Conservation (phyloP, 2,888 invertebrate genomes). For the Litoditis marina region DNA sequence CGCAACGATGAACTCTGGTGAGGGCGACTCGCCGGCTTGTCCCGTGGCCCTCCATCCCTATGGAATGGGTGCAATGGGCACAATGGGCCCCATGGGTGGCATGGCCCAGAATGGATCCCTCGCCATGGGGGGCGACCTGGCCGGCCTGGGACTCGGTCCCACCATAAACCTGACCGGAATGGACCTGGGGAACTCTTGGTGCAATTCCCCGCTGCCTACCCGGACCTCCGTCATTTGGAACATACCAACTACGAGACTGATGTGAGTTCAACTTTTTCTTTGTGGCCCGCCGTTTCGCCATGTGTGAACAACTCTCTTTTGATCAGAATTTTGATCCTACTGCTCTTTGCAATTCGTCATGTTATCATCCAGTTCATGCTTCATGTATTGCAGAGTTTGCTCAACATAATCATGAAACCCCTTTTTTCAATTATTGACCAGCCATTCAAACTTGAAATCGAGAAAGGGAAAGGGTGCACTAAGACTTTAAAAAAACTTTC, state of each 20-base stretch:
- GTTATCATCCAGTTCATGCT: neutral
- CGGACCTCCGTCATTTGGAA: constrained; percentile 8
- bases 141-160: constrained; percentile 1
- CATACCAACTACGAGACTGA: constrained; percentile 10
- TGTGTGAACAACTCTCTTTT: constrained; percentile 2
- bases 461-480: too few species aligned
- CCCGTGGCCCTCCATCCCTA: neutral
- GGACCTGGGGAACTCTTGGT: constrained; percentile 10
- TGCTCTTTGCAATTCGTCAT: neutral
- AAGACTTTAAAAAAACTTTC: too few species aligned
- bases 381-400: too few species aligned
- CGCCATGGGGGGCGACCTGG: constrained; percentile 4
- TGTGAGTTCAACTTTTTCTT: constrained; percentile 8
- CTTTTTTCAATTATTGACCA: too few species aligned
- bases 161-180: neutral
- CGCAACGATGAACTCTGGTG: neutral
- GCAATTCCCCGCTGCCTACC: constrained; percentile 11
- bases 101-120: too few species aligned
- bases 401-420: too few species aligned
- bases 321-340: neutral
- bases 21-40: neutral
- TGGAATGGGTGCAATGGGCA: too few species aligned
- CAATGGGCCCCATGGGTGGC: too few species aligned
- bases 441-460: too few species aligned
- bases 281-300: too few species aligned